Base-by-base conservation (phyloP, 1,140 invertebrate genomes). In the Ganaspis sp. region DNA sequence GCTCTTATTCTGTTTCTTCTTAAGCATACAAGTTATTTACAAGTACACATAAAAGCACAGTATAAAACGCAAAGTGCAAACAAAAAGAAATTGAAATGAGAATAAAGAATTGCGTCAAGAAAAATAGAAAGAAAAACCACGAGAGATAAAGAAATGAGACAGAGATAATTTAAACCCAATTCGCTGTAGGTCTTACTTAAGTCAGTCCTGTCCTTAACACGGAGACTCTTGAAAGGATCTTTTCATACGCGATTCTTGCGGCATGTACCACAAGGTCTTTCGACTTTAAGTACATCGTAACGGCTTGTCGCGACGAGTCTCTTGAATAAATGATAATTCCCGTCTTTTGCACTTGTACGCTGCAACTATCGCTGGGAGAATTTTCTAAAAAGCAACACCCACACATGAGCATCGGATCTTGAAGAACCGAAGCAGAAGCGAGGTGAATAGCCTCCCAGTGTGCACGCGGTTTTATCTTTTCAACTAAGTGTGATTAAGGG, bases 401-500 rank as follows among this genome's bases (percentile, higher is more conserved):
- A 64, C 58, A 15, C 23, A 58, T 15, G 58, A 29, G 58, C 4
- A 34, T 29, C 29, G 12, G 23, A 34, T 15, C 23, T 64, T 64
- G 26, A 29, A 64, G 58, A 64, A 64, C 23, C 23, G 23, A 64
- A 64, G 58, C 23, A 34, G 23, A 64, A 29, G 26, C 23, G 23
- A 64, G 58, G 21, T 64, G 58, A 64, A 64, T n/a, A 64, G 58
- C 58, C 58, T 64, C 21, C 21, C 54, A 26, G 21, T 64, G 15
- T 15, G 54, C 17, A 64, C 23, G 54, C 21, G 54, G 3, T 64
- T 64, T 64, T 64, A 64, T 34, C 12, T 82, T 86, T 79, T 80
- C 40, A 77, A 77, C 79, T 83, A 84, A 87, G 82, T 85, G 86
- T 87, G 86, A 87, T 87, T 87, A 81, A 86, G 83, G 83, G 77